Evolutionary conservation across 2,797 vertebrate species (phyloP).

Genomic region (Cetoscarus ocellatus): DNA sequence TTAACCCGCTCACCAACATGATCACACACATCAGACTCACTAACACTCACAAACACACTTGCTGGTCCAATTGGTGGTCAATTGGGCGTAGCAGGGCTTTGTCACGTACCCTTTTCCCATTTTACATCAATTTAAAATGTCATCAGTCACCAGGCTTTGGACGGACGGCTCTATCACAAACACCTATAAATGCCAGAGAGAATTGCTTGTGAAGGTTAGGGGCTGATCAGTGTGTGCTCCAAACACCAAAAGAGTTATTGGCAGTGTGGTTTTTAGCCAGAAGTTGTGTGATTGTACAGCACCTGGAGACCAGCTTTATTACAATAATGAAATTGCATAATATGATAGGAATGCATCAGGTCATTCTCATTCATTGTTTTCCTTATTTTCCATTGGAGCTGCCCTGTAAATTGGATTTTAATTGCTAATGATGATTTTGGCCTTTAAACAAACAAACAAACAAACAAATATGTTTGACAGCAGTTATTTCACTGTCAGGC

Average conservation of each 20-base stretch:
- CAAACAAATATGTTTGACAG: not conserved
- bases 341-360: constrained; percentile 37
- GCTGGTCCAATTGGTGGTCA: constrained; percentile 28
- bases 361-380: constrained; percentile 25
- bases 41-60: not conserved
- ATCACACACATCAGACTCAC: constrained; percentile 26
- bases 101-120: constrained; percentile 14
- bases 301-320: constrained; percentile 17
- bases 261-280: constrained; percentile 7
- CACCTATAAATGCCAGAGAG: constrained; percentile 39
- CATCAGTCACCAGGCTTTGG: constrained; percentile 6
- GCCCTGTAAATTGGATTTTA: too few relatives aligned
- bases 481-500: too few relatives aligned
- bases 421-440: too few relatives aligned
- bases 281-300: constrained; percentile 17
- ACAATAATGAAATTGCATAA: constrained; percentile 31
- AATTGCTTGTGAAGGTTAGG: constrained; percentile 20
- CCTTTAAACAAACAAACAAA: constrained; percentile 11
- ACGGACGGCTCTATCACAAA: constrained; percentile 28
- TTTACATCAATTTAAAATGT: constrained; percentile 54
- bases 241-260: constrained; percentile 24
- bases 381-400: not conserved
- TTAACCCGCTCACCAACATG: constrained; percentile 45
- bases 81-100: constrained; percentile 24
- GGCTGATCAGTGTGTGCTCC: constrained; percentile 20